These are phyloP conservation scores for Hemichromis elongatus DNA, from an alignment of 2,113 vertebrate species.

Conservation along the genomic window DNA sequence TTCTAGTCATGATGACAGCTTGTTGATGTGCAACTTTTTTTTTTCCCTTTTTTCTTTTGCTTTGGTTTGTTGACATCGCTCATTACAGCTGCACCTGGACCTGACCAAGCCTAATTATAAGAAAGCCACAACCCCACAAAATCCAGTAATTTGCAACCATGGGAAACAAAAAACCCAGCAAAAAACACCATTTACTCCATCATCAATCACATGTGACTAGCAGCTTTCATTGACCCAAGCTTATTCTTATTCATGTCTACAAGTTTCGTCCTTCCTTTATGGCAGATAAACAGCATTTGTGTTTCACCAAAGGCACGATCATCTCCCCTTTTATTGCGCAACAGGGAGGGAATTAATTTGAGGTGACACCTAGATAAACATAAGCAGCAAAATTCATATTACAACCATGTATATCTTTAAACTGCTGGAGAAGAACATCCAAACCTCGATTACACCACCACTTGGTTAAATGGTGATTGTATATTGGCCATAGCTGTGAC, in stretches of 20 bases:
- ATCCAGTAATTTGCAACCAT: neutral
- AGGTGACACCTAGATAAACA: neutral
- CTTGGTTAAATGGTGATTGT: neutral
- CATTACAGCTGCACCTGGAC: neutral
- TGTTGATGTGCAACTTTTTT: neutral
- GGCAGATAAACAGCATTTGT: neutral
- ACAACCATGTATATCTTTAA: neutral
- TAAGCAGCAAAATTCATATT: neutral
- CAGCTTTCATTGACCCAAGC: neutral
- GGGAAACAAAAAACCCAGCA: neutral
- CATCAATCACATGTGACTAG: neutral
- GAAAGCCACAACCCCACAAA: constrained; percentile 5
- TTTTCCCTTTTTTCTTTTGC: neutral
- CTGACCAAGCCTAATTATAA: constrained; percentile 8
- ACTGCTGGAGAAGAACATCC: neutral
- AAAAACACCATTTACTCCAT: neutral
- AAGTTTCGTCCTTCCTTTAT: neutral
- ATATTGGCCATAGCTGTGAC: neutral
- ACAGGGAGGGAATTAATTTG: neutral
- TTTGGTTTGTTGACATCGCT: neutral
- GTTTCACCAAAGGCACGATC: neutral
- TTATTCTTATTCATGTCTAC: neutral
- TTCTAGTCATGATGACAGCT: neutral
- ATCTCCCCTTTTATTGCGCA: neutral
- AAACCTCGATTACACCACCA: neutral